Evolutionary conservation across 2,113 vertebrate species (phyloP), one percentile per base, ranked within the genome.

Genomic region (Zosterops lateralis): DNA sequence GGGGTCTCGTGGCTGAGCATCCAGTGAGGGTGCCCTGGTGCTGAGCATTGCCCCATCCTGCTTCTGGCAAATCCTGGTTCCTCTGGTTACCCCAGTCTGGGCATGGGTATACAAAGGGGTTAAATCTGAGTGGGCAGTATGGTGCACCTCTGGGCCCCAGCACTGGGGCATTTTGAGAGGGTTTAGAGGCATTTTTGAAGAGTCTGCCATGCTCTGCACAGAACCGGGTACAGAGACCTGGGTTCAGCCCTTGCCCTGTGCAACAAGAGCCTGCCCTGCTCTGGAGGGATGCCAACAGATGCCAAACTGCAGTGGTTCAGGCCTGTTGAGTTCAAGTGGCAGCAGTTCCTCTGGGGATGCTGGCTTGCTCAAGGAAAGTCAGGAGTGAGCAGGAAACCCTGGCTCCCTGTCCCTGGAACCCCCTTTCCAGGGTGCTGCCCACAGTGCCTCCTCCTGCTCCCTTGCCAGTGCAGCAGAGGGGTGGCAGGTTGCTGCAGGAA

Each of bases 231-330:
- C 22, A 45, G 38, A 21, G 17, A 45, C 14, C 10, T 1, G 1
- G 6, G 22, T 32, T 77, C 73, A 74, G 51, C 21, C 42, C 19
- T 68, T 80, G 45, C n/a, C 45, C 68, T 31, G 31, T 6, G 2
- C 80, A 17, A 8, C 4, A 3, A 10, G 38, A 70, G 24, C 54
- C 54, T 62, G 17, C n/a, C 31, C 4, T 0, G 17, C 36, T 34
- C 62, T 1, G 0, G 50, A 0, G 0, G 25, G 45, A 14, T 11
- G 2, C 62, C 4, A 1, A 13, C 48, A 22, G 54, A 40, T 11
- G 8, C 48, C 29, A 6, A 25, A 25, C 20, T 12, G 51, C 38
- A 38, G 38, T 14, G 50, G 13, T 48, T 54, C 16, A 57, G 42
- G n/a, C 45, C 76, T 36, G 42, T 2, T 4, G 48, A 20, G 38